Evolutionary conservation across 2,888 invertebrate genomes (phyloP), one percentile per base, ranked within the genome.

Genomic region (Drosophila algonquin): DNA sequence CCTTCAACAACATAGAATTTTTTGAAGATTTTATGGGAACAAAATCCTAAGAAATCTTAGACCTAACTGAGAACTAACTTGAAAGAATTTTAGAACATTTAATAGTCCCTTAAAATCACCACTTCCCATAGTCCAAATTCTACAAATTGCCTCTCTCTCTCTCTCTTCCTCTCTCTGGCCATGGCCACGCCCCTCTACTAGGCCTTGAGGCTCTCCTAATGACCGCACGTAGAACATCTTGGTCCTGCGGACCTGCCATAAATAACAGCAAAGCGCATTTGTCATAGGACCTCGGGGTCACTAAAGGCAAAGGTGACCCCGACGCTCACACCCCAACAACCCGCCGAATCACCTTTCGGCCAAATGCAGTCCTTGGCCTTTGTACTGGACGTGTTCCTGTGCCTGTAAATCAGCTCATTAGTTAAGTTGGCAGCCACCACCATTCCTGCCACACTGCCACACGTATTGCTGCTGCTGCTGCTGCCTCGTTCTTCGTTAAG

Each of bases 401-500:
- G 90, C 82, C 80, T 82, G 89, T 90, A 90, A 90, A 90, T 90
- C 90, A 90, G 82, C 90, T 90, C 90, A 90, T 90, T 90, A 90
- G 90, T 82, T 82, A 87, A 80, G 84, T 87, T 80, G 75, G 63
- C 77, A 73, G 74, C 7, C 14, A 40, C 14, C 40, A n/a, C 14
- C 14, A 40, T n/a, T 6, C 35, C 35, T 40, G 35, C 24, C 24
- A 24, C 30, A 8, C 7, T 7, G 30, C 40, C 40, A 56, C 67
- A 67, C 67, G 67, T 68, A 68, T 16, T 16, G 9, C 32, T 10
- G 40, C 24, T n/a, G 27, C 9, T 10, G 44, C 24, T 35, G 35
- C 3, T 40, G 1, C 32, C 8, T 24, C 63, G 56, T 64, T 62
- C 70, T 80, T 84, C 77, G 86, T 84, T 88, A 89, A 90, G 91